Percentiles rank a stretch among this genome's conserved stretches.
phyloP scores from a whole-genome alignment of 2,888 invertebrate species.

The Agriotes lineatus region DNA sequence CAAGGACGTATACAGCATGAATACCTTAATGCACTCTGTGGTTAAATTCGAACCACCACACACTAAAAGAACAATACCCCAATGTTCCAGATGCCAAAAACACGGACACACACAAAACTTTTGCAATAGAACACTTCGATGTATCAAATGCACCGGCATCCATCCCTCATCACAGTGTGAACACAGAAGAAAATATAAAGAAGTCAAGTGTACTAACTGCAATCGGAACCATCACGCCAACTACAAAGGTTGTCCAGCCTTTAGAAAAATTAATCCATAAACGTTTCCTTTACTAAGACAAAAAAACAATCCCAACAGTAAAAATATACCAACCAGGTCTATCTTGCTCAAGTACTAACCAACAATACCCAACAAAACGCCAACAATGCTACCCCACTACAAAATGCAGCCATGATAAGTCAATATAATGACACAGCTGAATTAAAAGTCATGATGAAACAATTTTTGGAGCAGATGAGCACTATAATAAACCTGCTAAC shows the following conservation, averaged over 20 bases:
- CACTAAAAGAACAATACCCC: too few species aligned
- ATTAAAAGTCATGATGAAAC: conserved; percentile 31
- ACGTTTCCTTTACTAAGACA: conserved; percentile 28
- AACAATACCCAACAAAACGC: neutral
- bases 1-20: too few species aligned
- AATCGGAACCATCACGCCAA: conserved; percentile 29
- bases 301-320: conserved; percentile 29
- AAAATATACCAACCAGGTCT: conserved; percentile 27
- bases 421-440: conserved; percentile 7
- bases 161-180: too few species aligned
- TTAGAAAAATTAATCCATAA: conserved; percentile 39
- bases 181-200: too few species aligned
- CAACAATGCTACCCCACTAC: neutral
- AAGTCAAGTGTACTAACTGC: conserved; percentile 21
- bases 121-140: too few species aligned
- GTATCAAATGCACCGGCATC: neutral
- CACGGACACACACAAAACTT: too few species aligned
- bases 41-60: too few species aligned
- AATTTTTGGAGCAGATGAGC: conserved; percentile 42
- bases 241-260: conserved; percentile 34
- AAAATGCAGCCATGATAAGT: neutral
- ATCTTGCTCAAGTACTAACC: neutral
- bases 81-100: too few species aligned
- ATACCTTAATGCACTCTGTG: too few species aligned
- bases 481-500: conserved; percentile 36